phyloP scores from a whole-genome alignment of 2,113 vertebrate genomes.

The Cyanoderma ruficeps region DNA sequence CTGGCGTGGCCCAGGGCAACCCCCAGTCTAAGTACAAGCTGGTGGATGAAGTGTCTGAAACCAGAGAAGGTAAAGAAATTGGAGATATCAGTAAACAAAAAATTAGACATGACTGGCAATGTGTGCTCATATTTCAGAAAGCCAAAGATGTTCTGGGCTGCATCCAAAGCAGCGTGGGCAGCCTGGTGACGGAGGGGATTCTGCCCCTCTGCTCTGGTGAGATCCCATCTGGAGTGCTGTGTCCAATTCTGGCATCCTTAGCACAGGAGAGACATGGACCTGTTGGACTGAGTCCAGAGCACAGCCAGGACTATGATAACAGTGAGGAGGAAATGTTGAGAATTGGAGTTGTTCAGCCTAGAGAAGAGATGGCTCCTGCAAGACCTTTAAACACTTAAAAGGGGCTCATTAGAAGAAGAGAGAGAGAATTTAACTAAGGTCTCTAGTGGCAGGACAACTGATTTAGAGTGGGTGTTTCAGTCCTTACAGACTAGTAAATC shows the following conservation, averaged over 20 bases:
- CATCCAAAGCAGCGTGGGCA: fast-evolving
- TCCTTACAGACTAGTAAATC: background rate
- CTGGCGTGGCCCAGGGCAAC: background rate
- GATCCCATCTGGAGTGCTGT: fast-evolving
- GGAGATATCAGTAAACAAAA: background rate
- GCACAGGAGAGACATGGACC: background rate
- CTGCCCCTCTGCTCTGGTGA: background rate
- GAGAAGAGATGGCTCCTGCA: background rate
- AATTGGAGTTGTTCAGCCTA: background rate
- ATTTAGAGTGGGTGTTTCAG: background rate
- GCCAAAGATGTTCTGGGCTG: fast-evolving
- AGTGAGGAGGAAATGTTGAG: background rate
- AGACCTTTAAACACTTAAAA: background rate
- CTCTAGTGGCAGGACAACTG: background rate
- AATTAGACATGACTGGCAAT: background rate
- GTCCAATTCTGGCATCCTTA: background rate
- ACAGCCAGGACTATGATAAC: background rate
- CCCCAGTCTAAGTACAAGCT: background rate
- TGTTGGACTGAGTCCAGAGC: background rate
- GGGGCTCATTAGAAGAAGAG: background rate
- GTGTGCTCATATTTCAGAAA: background rate
- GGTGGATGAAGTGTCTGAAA: background rate
- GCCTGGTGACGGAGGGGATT: background rate
- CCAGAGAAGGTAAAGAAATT: background rate
- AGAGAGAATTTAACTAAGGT: background rate